Evolutionary conservation across 2,113 vertebrate species (phyloP), one percentile per base, ranked within the genome.

Genomic region (Cacatua alba): DNA sequence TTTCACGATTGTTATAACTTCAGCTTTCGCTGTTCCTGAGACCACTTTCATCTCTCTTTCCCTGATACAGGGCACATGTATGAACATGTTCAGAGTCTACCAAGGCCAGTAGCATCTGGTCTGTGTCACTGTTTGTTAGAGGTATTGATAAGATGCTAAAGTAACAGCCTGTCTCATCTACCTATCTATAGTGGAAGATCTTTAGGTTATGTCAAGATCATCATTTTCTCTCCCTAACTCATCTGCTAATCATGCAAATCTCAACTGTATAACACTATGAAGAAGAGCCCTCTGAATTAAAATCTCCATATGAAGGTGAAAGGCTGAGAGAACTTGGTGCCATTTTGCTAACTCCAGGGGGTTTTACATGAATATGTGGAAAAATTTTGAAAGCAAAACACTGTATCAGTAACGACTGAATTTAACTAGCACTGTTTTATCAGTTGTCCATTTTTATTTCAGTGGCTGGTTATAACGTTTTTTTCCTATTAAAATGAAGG

Each of bases 291-390:
- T 23, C 16, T 76, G n/a, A 88, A 84, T 28, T 60, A 64, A 63
- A 77, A 39, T 39, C 24, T n/a, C 3, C n/a, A 86, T 44, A 3
- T 72, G 21, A 69, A 23, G 23, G 20, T 43, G 51, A 53, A 86
- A 87, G 29, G 7, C 23, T 48, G 10, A 65, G 11, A 63, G 24
- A 52, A 52, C 7, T 13, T 29, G 9, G 3, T 62, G n/a, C 3
- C 13, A 37, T 68, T 8, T 9, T 9, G 17, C 62, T 69, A 57
- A 41, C 23, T 31, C 39, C 24, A 11, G 49, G n/a, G 4, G 11
- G 3, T 16, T 74, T 76, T 44, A 37, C 0, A 0, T 68, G 31
- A 80, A 51, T 29, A 7, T 71, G 12, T 41, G 8, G 35, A 62
- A 67, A 71, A 75, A 52, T 13, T 39, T 59, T 51, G 10, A 55